phyloP scores from a whole-genome alignment of 2,888 invertebrate species.

The Stenichneumon culpator region DNA sequence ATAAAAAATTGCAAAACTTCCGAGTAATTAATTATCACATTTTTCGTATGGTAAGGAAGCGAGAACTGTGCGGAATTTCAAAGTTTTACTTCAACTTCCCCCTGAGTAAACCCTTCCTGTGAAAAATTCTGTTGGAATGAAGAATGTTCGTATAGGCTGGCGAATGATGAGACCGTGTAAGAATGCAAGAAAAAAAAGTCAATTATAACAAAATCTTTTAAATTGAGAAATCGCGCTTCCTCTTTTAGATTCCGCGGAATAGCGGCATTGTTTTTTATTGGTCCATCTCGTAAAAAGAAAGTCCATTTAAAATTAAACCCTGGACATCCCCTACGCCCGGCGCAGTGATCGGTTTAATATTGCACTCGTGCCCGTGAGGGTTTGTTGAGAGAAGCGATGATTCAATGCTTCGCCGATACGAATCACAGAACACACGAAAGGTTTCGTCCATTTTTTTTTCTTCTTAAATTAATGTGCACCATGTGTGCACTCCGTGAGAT shows the following conservation, averaged over 20 bases:
- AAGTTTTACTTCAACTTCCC: neutral
- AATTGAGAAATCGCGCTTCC: neutral
- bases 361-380: constrained; percentile 15
- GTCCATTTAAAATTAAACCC: neutral
- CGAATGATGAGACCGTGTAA: neutral
- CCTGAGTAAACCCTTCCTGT: neutral
- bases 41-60: too few relatives aligned
- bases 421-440: constrained; percentile 30
- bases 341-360: constrained; percentile 15
- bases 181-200: neutral
- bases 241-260: neutral
- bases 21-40: too few relatives aligned
- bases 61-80: too few relatives aligned
- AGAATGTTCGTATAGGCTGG: neutral
- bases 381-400: neutral
- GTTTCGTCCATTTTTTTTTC: neutral
- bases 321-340: neutral
- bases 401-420: constrained; percentile 28
- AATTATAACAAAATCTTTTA: neutral
- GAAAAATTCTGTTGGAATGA: neutral
- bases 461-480: constrained; percentile 4
- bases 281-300: neutral
- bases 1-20: too few relatives aligned
- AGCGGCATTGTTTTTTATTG: neutral
- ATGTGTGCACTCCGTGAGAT: constrained; percentile 36